phyloP scores from a whole-genome alignment of 2,888 invertebrate species.

The Macaria liturata region DNA sequence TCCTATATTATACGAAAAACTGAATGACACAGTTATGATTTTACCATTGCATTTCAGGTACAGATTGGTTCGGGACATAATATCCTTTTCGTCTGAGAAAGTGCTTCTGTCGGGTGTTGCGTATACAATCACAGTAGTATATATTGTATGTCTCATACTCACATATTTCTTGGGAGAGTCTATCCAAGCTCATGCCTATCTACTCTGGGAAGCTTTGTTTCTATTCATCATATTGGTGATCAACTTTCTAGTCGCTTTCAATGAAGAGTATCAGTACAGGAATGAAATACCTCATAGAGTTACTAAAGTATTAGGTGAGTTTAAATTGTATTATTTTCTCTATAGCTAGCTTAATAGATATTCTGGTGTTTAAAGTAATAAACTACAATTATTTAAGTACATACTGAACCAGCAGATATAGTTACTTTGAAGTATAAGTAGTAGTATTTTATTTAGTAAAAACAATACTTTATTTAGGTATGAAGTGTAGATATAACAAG shows the following conservation, averaged over 20 bases:
- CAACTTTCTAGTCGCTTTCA: conserved; percentile 72
- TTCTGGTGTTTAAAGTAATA: too few relatives aligned
- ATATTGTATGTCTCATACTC: conserved; percentile 66
- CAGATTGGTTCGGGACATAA: conserved; percentile 60
- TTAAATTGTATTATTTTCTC: too few relatives aligned
- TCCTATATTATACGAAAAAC: too few relatives aligned
- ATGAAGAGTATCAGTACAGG: conserved; percentile 73
- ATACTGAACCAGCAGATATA: too few relatives aligned
- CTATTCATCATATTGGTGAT: conserved; percentile 67
- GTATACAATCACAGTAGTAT: conserved; percentile 68
- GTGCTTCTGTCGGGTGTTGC: conserved; percentile 72
- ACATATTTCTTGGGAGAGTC: conserved; percentile 71
- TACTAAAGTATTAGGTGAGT: conserved; percentile 73
- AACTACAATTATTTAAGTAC: too few relatives aligned
- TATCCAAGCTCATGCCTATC: conserved; percentile 64
- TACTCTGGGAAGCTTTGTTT: conserved; percentile 73
- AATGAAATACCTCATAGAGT: conserved; percentile 83
- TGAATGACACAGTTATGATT: too few relatives aligned
- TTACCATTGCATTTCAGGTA: conserved; percentile 53
- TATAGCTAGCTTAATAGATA: too few relatives aligned
- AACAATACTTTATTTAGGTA: too few relatives aligned
- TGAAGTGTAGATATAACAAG: too few relatives aligned
- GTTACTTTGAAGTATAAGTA: too few relatives aligned
- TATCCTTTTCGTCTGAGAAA: conserved; percentile 77
- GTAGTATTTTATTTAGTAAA: too few relatives aligned